These are phyloP conservation scores for Volucella bombylans DNA, from an alignment of 2,888 invertebrate species.

Conservation along the genomic window DNA sequence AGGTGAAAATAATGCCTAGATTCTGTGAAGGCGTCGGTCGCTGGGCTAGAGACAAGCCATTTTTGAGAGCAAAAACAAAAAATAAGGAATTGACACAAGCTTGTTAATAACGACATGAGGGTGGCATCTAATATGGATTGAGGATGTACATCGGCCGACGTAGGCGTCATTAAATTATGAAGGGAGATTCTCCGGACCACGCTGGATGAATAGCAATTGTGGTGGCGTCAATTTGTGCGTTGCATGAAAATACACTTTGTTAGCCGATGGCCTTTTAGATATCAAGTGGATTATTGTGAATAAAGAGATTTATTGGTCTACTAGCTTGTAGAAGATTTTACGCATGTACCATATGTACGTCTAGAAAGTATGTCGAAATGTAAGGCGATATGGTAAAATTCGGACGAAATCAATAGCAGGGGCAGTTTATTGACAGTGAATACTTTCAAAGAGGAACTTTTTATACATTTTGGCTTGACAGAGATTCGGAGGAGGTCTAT, in stretches of 20 bases:
- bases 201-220: conserved; percentile 24
- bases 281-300: too few species aligned
- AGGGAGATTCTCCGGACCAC: conserved; percentile 14
- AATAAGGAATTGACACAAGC: not conserved
- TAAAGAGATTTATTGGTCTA: too few species aligned
- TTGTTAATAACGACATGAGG: conserved; percentile 7
- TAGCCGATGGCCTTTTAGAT: too few species aligned
- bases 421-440: too few species aligned
- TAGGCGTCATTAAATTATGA: conserved; percentile 22
- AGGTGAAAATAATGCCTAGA: not conserved
- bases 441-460: too few species aligned
- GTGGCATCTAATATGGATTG: not conserved
- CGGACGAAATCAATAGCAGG: too few species aligned
- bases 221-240: not conserved
- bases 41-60: not conserved
- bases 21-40: conserved; percentile 1
- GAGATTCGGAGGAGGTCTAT: too few species aligned
- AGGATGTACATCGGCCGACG: not conserved
- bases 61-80: not conserved
- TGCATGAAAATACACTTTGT: not conserved
- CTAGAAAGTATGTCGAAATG: too few species aligned
- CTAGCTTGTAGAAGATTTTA: too few species aligned
- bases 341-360: too few species aligned
- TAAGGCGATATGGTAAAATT: too few species aligned
- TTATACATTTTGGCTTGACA: too few species aligned